phyloP scores from a whole-genome alignment of 1,140 invertebrate genomes.

The Episyrphus balteatus region DNA sequence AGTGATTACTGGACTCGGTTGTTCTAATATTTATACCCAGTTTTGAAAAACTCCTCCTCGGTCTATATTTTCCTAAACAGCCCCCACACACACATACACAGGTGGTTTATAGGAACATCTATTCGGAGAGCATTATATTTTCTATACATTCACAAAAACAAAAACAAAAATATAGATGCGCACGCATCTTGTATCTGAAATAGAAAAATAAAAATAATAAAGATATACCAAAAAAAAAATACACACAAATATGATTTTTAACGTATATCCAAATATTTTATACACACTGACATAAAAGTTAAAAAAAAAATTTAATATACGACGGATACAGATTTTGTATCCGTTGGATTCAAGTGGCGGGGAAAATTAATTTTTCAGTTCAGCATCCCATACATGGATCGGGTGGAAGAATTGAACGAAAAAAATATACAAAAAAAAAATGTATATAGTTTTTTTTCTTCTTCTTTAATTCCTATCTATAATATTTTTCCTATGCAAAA shows the following conservation, averaged over 20 bases:
- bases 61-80: conserved; percentile 5
- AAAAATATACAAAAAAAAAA: not conserved
- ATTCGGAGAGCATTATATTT: too few relatives aligned
- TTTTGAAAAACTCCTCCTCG: conserved; percentile 15
- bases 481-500: too few relatives aligned
- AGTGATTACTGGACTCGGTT: conserved; percentile 32
- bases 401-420: conserved; percentile 1
- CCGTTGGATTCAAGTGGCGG: not conserved
- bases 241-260: too few relatives aligned
- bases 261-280: too few relatives aligned
- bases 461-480: too few relatives aligned
- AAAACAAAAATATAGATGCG: not conserved
- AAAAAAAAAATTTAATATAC: not conserved
- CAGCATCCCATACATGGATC: conserved; percentile 10
- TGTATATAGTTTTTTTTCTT: not conserved
- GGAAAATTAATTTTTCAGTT: conserved; percentile 1
- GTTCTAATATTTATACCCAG: conserved; percentile 37
- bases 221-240: not conserved
- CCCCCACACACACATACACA: not conserved
- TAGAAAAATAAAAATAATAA: not conserved
- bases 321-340: not conserved
- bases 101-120: too few relatives aligned
- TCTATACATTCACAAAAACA: too few relatives aligned
- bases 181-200: not conserved
- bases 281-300: not conserved